phyloP scores from a whole-genome alignment of 2,888 invertebrate species.

The Epistrophe grossulariae region DNA sequence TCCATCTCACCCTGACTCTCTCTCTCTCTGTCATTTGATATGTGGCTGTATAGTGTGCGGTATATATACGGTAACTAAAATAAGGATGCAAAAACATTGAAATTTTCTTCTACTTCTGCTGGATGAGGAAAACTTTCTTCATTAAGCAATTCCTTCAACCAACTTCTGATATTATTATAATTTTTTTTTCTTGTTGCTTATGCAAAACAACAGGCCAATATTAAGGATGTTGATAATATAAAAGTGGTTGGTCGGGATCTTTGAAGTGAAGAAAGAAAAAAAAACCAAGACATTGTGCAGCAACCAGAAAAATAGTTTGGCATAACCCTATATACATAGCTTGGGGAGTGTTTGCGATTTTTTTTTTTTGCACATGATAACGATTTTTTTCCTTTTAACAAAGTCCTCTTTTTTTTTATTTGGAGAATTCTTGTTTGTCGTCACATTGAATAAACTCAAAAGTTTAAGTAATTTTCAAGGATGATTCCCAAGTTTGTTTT shows the following conservation, averaged over 20 bases:
- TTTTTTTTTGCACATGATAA: conserved; percentile 2
- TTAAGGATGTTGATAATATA: conserved; percentile 1
- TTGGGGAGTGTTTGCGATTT: neutral
- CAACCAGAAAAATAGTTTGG: conserved; percentile 34
- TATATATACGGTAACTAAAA: conserved; percentile 16
- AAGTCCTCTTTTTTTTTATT: neutral
- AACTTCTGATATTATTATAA: conserved; percentile 3
- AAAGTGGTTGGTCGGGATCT: neutral
- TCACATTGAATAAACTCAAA: conserved; percentile 41
- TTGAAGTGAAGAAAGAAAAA: too few species aligned
- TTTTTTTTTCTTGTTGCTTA: neutral
- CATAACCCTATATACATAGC: neutral
- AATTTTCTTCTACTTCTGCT: conserved; percentile 13
- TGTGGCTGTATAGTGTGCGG: neutral
- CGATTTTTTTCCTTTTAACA: conserved; percentile 10
- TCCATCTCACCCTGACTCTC: neutral
- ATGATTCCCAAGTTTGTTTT: conserved; percentile 49
- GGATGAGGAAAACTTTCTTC: conserved; percentile 63
- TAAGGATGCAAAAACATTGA: conserved; percentile 41
- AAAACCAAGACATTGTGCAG: conserved; percentile 16
- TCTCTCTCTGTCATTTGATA: neutral
- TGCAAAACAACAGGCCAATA: conserved; percentile 16
- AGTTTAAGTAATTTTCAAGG: conserved; percentile 59
- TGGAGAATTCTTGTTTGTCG: conserved; percentile 32
- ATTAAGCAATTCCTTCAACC: conserved; percentile 64